phyloP scores from a whole-genome alignment of 1,140 invertebrate species.

The Arion vulgaris region DNA sequence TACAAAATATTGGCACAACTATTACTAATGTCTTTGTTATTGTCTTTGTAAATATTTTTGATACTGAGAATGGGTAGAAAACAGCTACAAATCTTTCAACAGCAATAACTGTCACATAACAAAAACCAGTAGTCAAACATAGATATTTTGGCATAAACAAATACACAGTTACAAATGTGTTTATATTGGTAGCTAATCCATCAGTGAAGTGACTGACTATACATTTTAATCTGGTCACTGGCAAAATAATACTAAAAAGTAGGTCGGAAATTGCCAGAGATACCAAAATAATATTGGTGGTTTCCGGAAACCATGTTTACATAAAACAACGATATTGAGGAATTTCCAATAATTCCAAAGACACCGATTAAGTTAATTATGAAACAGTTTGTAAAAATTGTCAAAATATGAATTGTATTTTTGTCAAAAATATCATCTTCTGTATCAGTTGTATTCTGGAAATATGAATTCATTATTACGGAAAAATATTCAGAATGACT shows the following conservation, averaged over 20 bases:
- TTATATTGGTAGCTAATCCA: neutral
- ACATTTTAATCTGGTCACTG: neutral
- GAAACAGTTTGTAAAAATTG: slow-evolving; percentile 1
- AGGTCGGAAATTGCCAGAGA: neutral
- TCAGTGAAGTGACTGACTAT: neutral
- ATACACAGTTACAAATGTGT: neutral
- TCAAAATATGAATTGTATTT: neutral
- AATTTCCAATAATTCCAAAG: slow-evolving; percentile 1
- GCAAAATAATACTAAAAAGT: neutral
- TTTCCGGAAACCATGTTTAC: slow-evolving; percentile 9
- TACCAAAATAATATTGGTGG: slow-evolving; percentile 4
- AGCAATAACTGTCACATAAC: neutral
- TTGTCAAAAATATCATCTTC: too few species aligned
- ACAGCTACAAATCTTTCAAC: slow-evolving; percentile 23
- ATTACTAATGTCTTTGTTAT: neutral
- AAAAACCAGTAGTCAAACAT: neutral
- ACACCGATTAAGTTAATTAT: neutral
- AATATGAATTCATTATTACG: too few species aligned
- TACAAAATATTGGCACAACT: neutral
- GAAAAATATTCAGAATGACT: too few species aligned
- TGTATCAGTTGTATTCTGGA: too few species aligned
- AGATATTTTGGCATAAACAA: neutral
- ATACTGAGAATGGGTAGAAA: slow-evolving; percentile 16
- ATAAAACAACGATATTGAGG: slow-evolving; percentile 6
- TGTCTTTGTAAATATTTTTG: neutral